These are phyloP conservation scores for Rhinoderma darwinii DNA, from an alignment of 2,113 vertebrate species.

Conservation along the genomic window DNA sequence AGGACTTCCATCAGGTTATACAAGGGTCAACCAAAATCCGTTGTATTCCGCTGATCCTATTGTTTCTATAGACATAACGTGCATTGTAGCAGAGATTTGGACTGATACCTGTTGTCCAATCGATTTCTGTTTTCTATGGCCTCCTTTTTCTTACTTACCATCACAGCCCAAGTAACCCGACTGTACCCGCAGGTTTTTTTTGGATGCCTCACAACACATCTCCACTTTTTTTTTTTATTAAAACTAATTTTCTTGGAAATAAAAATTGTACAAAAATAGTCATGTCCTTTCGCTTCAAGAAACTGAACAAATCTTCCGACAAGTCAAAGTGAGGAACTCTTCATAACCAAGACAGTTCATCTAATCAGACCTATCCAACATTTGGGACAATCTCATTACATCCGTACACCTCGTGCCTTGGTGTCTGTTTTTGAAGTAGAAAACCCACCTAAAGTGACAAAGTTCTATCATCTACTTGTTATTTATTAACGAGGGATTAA, in stretches of 20 bases:
- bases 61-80: not conserved
- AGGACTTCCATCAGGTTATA: no score
- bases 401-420: not conserved
- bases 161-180: not conserved
- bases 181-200: no score
- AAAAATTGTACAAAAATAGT: slow-evolving; percentile 7
- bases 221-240: not conserved
- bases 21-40: not conserved
- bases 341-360: not conserved
- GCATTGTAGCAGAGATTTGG: not conserved
- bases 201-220: not conserved
- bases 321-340: not conserved
- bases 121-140: not conserved
- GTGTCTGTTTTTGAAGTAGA: not conserved
- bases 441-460: not conserved
- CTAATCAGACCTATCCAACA: not conserved
- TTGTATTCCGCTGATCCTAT: not conserved
- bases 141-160: not conserved
- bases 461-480: not conserved
- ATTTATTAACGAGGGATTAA: not conserved
- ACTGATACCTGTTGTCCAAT: not conserved
- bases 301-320: not conserved
- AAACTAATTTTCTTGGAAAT: slow-evolving; percentile 1
- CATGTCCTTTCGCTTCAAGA: not conserved
- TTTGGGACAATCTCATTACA: not conserved